Evolutionary conservation across 2,113 vertebrate species (phyloP), one percentile per base, ranked within the genome.

Genomic region (Poicephalus meyeri): DNA sequence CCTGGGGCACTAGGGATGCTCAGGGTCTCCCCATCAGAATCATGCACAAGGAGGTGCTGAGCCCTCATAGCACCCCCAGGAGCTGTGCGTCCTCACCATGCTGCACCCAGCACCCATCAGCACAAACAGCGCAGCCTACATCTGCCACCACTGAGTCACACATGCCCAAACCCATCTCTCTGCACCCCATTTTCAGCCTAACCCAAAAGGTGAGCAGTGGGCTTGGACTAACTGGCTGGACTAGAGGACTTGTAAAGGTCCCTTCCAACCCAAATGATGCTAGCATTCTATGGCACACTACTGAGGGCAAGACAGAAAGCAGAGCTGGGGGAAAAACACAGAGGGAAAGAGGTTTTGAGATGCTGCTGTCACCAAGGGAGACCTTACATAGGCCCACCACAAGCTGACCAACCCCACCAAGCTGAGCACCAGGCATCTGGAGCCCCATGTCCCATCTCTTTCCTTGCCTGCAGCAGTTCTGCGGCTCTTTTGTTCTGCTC

Each of bases 311-410:
- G 25, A 41, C 58, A 90, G 46, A 82, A 71, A 84, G 71, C 18
- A 90, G 17, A 76, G 18, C 31, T 69, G 23, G 33, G 33, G 9
- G 16, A 47, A 72, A 72, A 56, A 10, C 1, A 1, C 1, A 13
- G 8, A 29, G 26, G 35, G 17, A 21, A 41, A 49, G 11, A 68
- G 49, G 33, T 83, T 91, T 41, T 41, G 55, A 79, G 37, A 35
- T 4, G 4, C 65, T 64, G 29, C 35, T 80, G 33, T 52, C 35
- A 64, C 66, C 1, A 1, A 58, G 25, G 31, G 0, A 76, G 6
- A 37, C 7, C 14, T 39, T 46, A 5, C 2, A 0, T 1, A 82
- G 70, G 49, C 53, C 53, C 1, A 0, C 61, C n/a, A n/a, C 2
- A 1, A 25, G 49, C 42, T 16, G 60, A n/a, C 29, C 61, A 56